Evolutionary conservation across 2,888 invertebrate genomes (phyloP).

Genomic region (Acleris laterana): DNA sequence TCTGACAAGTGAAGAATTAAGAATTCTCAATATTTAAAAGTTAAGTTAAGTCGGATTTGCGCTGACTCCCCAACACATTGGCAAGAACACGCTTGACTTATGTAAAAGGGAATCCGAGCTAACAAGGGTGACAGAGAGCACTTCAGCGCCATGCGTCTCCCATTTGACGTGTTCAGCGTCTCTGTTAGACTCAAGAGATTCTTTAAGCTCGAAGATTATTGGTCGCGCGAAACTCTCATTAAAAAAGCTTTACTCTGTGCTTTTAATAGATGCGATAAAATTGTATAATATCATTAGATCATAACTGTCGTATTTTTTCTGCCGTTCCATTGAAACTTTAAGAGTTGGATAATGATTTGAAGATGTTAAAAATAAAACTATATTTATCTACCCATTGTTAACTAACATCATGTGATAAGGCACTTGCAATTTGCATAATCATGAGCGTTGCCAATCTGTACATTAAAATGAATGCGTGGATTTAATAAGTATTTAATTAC

Average conservation of each 20-base stretch:
- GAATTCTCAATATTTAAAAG: not conserved
- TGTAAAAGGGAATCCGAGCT: slow-evolving; percentile 26
- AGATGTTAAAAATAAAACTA: not conserved
- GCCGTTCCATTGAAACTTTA: not conserved
- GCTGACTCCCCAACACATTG: slow-evolving; percentile 6
- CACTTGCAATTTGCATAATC: not conserved
- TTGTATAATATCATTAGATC: too few species aligned
- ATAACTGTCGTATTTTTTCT: not conserved
- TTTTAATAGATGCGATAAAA: too few species aligned
- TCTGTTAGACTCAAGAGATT: slow-evolving; percentile 24
- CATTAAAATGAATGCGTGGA: slow-evolving; percentile 1
- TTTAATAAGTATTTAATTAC: not conserved
- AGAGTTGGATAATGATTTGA: not conserved
- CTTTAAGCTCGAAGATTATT: slow-evolving; percentile 11
- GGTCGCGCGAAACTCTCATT: not conserved
- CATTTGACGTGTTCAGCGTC: slow-evolving; percentile 25
- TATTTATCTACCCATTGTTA: slow-evolving; percentile 7
- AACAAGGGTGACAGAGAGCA: slow-evolving; percentile 32
- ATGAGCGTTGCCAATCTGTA: not conserved
- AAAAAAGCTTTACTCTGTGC: too few species aligned
- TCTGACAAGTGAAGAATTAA: too few species aligned
- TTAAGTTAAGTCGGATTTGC: not conserved
- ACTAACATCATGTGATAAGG: not conserved
- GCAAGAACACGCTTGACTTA: slow-evolving; percentile 22
- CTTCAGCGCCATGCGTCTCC: slow-evolving; percentile 28